Conservation (phyloP, 2,113 vertebrate genomes). For the Oceanodroma tethys region DNA sequence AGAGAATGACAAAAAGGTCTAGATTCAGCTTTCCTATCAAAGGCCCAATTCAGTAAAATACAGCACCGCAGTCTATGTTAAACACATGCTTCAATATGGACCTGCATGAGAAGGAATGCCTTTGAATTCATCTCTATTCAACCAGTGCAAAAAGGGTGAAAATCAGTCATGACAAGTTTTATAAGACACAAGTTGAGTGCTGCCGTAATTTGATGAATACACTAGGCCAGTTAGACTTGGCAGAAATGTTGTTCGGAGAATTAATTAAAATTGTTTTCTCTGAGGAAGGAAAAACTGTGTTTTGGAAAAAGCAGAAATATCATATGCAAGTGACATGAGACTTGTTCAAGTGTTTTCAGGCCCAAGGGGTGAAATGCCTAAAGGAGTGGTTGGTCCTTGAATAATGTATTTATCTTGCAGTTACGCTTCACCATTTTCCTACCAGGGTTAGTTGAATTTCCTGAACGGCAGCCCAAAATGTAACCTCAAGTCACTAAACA, state of each 20-base stretch:
- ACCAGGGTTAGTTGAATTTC: neutral
- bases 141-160: neutral
- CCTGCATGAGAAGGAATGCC: neutral
- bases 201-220: neutral
- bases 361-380: constrained; percentile 4
- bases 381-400: constrained; percentile 7
- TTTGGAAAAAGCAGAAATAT: constrained; percentile 18
- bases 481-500: neutral
- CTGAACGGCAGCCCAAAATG: neutral
- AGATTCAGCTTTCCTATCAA: neutral
- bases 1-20: constrained; percentile 17
- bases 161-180: constrained; percentile 25
- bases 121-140: constrained; percentile 18
- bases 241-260: neutral
- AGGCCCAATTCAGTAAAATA: constrained; percentile 26
- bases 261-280: constrained; percentile 41
- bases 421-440: neutral
- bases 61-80: neutral
- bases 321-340: constrained; percentile 37
- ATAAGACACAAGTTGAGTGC: neutral
- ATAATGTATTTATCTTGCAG: constrained; percentile 47
- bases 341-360: constrained; percentile 17
- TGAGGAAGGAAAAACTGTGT: constrained; percentile 9
- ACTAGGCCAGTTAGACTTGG: neutral
- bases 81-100: neutral